A percentile compares a stretch with the other conserved stretches of the same genome.
Conservation (phyloP, 2,888 invertebrate species). For the Tipula lateralis region DNA sequence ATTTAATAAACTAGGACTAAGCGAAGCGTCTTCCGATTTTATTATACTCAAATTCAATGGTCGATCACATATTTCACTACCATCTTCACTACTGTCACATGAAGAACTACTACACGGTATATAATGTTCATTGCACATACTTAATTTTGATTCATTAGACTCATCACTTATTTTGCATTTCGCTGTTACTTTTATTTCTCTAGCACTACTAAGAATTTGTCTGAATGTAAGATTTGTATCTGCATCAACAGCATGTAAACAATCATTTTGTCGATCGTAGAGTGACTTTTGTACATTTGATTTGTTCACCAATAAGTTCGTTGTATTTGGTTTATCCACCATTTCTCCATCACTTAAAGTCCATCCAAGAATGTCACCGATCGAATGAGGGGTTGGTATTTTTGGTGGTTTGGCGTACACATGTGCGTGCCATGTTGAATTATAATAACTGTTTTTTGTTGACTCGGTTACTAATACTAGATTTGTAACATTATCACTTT, state of each 20-base stretch:
- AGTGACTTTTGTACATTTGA: background rate
- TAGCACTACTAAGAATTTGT: background rate
- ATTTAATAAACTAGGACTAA: conserved; percentile 43
- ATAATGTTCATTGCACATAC: conserved; percentile 35
- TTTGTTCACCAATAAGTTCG: background rate
- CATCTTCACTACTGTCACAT: conserved; percentile 51
- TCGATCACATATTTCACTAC: conserved; percentile 50
- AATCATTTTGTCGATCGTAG: conserved; percentile 7
- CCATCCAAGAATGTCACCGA: conserved; percentile 80
- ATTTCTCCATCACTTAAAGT: background rate
- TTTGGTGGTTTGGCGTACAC: conserved; percentile 79
- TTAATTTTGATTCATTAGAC: conserved; percentile 40
- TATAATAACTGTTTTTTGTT: conserved; percentile 30
- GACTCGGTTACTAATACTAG: background rate
- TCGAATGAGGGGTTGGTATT: conserved; percentile 79
- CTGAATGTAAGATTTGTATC: background rate
- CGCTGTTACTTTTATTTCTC: background rate
- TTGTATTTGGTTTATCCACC: background rate
- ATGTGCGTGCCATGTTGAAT: conserved; percentile 77
- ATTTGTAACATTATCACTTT: background rate
- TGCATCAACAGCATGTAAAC: conserved; percentile 24
- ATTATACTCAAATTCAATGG: conserved; percentile 59
- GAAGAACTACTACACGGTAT: conserved; percentile 37
- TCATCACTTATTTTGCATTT: background rate
- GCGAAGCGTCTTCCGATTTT: conserved; percentile 49